A percentile compares a stretch with the other conserved stretches of the same genome.
These are phyloP conservation scores for Mesorhabditis belari DNA, from an alignment of 2,888 invertebrate species.

Conservation along the genomic window DNA sequence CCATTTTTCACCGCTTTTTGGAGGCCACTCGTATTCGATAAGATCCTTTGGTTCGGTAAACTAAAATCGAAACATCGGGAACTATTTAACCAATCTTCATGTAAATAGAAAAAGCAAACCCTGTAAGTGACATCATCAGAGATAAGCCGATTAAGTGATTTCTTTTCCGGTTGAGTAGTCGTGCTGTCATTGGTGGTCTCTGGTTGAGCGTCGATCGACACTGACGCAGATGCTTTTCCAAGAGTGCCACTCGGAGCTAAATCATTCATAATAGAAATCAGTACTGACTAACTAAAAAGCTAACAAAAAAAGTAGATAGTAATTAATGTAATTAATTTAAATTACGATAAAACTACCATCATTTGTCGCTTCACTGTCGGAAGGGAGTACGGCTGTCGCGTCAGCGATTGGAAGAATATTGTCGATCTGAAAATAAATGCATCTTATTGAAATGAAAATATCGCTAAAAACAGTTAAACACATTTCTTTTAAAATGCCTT, in stretches of 20 bases:
- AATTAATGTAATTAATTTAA: too few relatives aligned
- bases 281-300: neutral
- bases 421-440: too few relatives aligned
- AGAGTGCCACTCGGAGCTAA: neutral
- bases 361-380: neutral
- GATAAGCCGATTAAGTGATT: neutral
- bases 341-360: neutral
- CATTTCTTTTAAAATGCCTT: too few relatives aligned
- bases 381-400: neutral
- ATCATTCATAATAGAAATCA: neutral
- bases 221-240: too few relatives aligned
- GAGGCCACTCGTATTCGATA: constrained; percentile 51
- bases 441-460: neutral
- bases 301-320: too few relatives aligned
- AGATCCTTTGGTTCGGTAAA: constrained; percentile 32
- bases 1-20: constrained; percentile 44
- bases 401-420: neutral
- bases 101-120: too few relatives aligned
- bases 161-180: neutral
- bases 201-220: too few relatives aligned
- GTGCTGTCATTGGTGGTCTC: too few relatives aligned
- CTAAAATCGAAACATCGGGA: neutral
- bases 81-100: too few relatives aligned
- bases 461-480: neutral
- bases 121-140: neutral